Conservation (phyloP, 2,797 vertebrate species). For the Anolis apletophallus region DNA sequence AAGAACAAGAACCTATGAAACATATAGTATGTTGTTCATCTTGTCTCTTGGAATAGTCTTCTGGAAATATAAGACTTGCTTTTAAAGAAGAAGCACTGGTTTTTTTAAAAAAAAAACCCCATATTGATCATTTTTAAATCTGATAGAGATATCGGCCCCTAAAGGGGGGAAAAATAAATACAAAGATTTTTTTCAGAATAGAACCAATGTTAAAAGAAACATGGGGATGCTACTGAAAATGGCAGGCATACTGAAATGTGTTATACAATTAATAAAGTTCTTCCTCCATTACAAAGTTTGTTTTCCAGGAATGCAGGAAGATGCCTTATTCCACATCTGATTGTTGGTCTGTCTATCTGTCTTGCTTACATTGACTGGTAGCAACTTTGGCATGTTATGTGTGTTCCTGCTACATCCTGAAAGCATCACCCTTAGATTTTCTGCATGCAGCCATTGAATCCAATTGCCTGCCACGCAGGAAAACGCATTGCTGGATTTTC, state of each 20-base stretch:
- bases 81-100: not conserved
- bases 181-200: not conserved
- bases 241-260: too few relatives aligned
- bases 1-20: not conserved
- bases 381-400: too few relatives aligned
- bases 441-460: not conserved
- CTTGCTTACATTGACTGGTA: too few relatives aligned
- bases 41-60: not conserved
- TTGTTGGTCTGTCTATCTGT: too few relatives aligned
- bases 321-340: too few relatives aligned
- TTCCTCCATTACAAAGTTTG: too few relatives aligned
- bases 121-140: not conserved
- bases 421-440: not conserved
- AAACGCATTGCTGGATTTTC: too few relatives aligned
- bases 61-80: not conserved
- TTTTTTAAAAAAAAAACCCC: not conserved
- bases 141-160: not conserved
- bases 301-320: too few relatives aligned
- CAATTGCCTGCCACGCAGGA: too few relatives aligned
- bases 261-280: too few relatives aligned
- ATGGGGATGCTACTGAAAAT: too few relatives aligned
- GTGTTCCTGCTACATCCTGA: too few relatives aligned
- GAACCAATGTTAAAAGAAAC: not conserved
- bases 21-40: not conserved
- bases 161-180: not conserved